These are phyloP conservation scores for Sebastolobus altivelis DNA, from an alignment of 2,797 vertebrate genomes.

Conservation along the genomic window DNA sequence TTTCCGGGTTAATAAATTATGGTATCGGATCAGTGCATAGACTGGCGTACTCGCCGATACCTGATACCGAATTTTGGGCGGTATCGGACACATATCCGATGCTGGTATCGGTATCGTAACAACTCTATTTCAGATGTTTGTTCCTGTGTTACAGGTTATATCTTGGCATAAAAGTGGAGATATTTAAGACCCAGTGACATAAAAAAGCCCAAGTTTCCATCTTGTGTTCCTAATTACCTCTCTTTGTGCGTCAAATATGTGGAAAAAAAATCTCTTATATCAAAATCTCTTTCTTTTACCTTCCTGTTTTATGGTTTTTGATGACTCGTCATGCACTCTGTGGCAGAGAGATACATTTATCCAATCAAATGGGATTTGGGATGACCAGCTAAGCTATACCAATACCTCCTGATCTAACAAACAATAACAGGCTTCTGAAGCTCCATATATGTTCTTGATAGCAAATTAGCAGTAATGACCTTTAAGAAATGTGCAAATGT, in stretches of 20 bases:
- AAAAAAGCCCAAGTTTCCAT: neutral
- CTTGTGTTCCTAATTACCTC: neutral
- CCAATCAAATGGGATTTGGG: constrained; percentile 34
- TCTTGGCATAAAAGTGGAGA: neutral
- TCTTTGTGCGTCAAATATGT: neutral
- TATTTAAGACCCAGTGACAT: neutral
- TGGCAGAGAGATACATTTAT: constrained; percentile 9
- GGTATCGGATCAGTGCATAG: too few species aligned
- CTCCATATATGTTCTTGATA: neutral
- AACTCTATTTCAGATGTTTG: neutral
- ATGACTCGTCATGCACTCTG: constrained; percentile 1
- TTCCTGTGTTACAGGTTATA: neutral
- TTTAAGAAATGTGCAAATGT: constrained; percentile 14
- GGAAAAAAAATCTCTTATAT: neutral
- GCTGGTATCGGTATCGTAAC: too few species aligned
- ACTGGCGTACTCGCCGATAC: too few species aligned
- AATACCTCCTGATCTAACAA: neutral
- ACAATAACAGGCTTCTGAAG: neutral
- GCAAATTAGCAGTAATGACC: constrained; percentile 8
- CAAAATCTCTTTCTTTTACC: neutral
- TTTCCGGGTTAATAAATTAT: too few species aligned
- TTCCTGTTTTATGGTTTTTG: neutral
- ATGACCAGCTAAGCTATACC: neutral
- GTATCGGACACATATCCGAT: too few species aligned
- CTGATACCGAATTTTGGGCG: too few species aligned